phyloP scores from a whole-genome alignment of 2,797 vertebrate species.

The Eulemur albifrons region DNA sequence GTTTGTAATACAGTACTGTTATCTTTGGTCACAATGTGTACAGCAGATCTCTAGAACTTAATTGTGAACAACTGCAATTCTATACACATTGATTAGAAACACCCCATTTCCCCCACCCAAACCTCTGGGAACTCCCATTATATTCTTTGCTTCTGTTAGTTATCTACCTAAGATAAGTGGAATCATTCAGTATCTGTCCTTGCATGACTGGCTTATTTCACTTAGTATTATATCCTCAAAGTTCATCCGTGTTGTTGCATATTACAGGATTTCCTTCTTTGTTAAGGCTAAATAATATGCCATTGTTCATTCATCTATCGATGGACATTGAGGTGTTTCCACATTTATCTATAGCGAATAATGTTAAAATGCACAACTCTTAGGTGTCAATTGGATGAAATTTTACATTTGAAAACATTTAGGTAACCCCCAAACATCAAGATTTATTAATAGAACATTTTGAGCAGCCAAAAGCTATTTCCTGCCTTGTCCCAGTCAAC shows the following conservation, averaged over 20 bases:
- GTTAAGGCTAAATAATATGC: not conserved
- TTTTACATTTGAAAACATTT: not conserved
- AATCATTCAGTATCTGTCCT: not conserved
- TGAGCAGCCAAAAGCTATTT: not conserved
- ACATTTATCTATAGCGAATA: not conserved
- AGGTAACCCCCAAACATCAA: not conserved
- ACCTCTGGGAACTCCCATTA: not conserved
- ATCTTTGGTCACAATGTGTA: not conserved
- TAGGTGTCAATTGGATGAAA: not conserved
- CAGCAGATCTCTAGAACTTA: not conserved
- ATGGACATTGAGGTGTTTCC: not conserved
- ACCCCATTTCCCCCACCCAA: rapidly evolving
- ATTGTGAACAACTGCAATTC: not conserved
- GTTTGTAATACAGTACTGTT: not conserved
- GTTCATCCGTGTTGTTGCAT: not conserved
- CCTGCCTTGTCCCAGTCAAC: not conserved
- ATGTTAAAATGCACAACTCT: not conserved
- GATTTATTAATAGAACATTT: not conserved
- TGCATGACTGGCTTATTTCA: not conserved
- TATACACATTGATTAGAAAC: not conserved
- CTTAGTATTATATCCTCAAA: not conserved
- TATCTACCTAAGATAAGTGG: not conserved
- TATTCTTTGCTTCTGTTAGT: not conserved
- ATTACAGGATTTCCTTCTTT: not conserved
- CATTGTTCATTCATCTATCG: not conserved